These are phyloP conservation scores for Megaustenia siamemsis DNA, from an alignment of 2,888 invertebrate genomes.

Conservation along the genomic window DNA sequence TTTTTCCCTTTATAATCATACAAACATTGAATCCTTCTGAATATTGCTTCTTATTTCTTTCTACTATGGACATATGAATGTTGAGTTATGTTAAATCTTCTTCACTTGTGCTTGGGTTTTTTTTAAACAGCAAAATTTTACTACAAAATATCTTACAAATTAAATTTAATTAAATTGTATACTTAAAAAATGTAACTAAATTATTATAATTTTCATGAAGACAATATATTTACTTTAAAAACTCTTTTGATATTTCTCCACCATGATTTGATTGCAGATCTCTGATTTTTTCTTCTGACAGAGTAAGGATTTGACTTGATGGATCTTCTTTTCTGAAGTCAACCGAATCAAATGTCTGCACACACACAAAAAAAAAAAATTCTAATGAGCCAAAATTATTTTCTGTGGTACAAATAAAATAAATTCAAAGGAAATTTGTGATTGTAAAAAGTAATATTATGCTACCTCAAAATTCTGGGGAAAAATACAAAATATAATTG, in stretches of 20 bases:
- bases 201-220: neutral
- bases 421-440: neutral
- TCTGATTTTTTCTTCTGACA: constrained; percentile 60
- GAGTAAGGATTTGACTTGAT: constrained; percentile 84
- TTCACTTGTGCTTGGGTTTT: too few species aligned
- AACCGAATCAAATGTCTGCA: constrained; percentile 59
- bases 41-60: too few species aligned
- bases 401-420: neutral
- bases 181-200: neutral
- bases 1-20: too few species aligned
- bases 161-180: too few species aligned
- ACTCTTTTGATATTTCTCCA: constrained; percentile 61
- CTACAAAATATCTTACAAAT: too few species aligned
- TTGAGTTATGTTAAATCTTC: too few species aligned
- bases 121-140: too few species aligned
- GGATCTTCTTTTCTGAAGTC: constrained; percentile 61
- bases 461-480: neutral
- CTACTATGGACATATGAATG: too few species aligned
- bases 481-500: too few species aligned
- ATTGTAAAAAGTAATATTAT: neutral
- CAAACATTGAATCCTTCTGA: too few species aligned
- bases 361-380: neutral
- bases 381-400: neutral
- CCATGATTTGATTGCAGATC: constrained; percentile 74
- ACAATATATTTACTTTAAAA: constrained; percentile 60